Conservation (phyloP, 2,797 vertebrate genomes). For the Discoglossus pictus region DNA sequence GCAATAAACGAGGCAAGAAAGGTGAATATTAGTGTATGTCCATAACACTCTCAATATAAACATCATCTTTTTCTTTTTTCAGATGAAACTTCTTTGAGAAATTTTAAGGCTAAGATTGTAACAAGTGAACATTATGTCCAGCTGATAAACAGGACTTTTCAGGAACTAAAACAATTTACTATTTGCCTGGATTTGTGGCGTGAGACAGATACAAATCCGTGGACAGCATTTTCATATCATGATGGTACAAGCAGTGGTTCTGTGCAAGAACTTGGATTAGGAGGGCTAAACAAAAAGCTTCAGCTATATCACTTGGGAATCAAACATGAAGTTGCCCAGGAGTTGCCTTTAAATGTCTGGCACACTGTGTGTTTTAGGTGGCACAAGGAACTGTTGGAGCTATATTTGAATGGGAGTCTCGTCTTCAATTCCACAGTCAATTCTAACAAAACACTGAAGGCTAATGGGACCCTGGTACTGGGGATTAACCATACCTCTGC, state of each 20-base stretch:
- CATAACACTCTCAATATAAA: too few relatives aligned
- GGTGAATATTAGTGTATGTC: too few relatives aligned
- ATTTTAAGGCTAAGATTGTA: conserved; percentile 59
- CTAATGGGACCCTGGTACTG: conserved; percentile 69
- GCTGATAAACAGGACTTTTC: conserved; percentile 51
- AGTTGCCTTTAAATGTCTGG: conserved; percentile 57
- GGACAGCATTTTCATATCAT: conserved; percentile 75
- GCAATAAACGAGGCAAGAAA: too few relatives aligned
- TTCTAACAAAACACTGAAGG: conserved; percentile 46
- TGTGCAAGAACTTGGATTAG: conserved; percentile 64
- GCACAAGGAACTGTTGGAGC: conserved; percentile 58
- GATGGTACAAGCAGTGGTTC: conserved; percentile 33
- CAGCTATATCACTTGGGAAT: conserved; percentile 63
- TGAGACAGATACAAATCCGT: conserved; percentile 20
- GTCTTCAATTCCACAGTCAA: not conserved
- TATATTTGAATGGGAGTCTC: conserved; percentile 63
- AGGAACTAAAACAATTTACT: conserved; percentile 65
- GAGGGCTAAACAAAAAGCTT: conserved; percentile 48
- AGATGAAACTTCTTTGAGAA: conserved; percentile 67
- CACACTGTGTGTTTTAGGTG: conserved; percentile 70
- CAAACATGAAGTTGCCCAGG: not conserved
- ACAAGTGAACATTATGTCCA: not conserved
- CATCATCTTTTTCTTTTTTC: conserved; percentile 4
- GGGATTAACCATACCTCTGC: conserved; percentile 65
- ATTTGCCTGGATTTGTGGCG: conserved; percentile 62